Evolutionary conservation across 2,113 vertebrate species (phyloP).

Genomic region (Elephas maximus): DNA sequence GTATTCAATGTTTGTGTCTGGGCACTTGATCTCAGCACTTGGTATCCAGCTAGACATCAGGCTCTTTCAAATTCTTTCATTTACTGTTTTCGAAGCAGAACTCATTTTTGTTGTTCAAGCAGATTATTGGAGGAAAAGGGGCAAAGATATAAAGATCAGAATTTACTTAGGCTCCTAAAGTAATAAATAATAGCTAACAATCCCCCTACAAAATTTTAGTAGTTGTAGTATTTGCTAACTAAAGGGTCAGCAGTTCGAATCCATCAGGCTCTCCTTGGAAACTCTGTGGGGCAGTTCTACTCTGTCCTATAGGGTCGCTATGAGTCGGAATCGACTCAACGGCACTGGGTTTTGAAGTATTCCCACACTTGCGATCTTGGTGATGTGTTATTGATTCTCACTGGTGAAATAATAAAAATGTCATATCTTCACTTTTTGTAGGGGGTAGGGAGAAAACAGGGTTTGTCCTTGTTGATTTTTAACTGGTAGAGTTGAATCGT

Average conservation of each 20-base stretch:
- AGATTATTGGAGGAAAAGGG: constrained; percentile 71
- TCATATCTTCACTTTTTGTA: not conserved
- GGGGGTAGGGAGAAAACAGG: not conserved
- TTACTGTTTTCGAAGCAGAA: constrained; percentile 32
- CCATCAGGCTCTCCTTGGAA: too few species aligned
- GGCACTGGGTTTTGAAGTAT: too few species aligned
- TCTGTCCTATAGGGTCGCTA: too few species aligned
- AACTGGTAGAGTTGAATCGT: constrained; percentile 36
- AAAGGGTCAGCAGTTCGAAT: too few species aligned
- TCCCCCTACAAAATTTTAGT: not conserved
- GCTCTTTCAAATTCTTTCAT: constrained; percentile 28
- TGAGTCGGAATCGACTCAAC: too few species aligned
- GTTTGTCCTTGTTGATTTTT: constrained; percentile 62
- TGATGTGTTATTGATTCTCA: constrained; percentile 52
- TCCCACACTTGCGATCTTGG: constrained; percentile 58
- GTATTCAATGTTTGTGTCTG: not conserved
- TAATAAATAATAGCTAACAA: constrained; percentile 25
- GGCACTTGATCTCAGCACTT: not conserved
- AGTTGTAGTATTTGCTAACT: not conserved
- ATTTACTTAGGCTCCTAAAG: constrained; percentile 43
- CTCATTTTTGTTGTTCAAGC: constrained; percentile 59
- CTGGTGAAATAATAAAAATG: constrained; percentile 52
- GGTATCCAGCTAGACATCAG: not conserved
- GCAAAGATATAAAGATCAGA: constrained; percentile 61
- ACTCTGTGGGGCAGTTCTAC: too few species aligned